phyloP scores from a whole-genome alignment of 2,888 invertebrate species.

The Hermaeophaga mercurialis region DNA sequence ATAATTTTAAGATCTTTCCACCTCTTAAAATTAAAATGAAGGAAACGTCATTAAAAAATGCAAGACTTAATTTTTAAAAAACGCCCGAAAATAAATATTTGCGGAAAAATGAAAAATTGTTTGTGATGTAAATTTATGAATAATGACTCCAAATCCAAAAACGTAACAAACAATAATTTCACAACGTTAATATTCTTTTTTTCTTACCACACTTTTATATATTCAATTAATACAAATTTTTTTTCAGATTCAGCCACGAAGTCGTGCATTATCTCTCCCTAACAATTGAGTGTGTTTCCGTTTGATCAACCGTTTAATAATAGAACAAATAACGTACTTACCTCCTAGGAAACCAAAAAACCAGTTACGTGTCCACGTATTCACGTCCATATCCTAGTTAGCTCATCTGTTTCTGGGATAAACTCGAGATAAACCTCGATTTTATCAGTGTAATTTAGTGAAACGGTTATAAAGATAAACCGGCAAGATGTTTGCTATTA shows the following conservation, averaged over 20 bases:
- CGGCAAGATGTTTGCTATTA: slow-evolving; percentile 83
- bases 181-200: too few species aligned
- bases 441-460: slow-evolving; percentile 8
- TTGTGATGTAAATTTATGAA: too few species aligned
- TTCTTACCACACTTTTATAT: background rate
- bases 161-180: too few species aligned
- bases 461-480: slow-evolving; percentile 34
- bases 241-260: slow-evolving; percentile 14
- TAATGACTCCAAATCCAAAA: too few species aligned
- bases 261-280: slow-evolving; percentile 5
- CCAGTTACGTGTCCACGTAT: slow-evolving; percentile 21
- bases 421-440: slow-evolving; percentile 15
- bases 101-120: too few species aligned
- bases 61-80: too few species aligned
- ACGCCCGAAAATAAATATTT: too few species aligned
- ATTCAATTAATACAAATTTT: slow-evolving; percentile 6
- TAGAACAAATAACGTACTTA: slow-evolving; percentile 15
- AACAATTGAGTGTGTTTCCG: slow-evolving; percentile 17
- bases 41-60: too few species aligned
- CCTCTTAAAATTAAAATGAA: too few species aligned
- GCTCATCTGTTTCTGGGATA: slow-evolving; percentile 24
- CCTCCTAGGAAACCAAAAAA: slow-evolving; percentile 8
- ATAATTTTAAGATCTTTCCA: too few species aligned
- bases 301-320: slow-evolving; percentile 21
- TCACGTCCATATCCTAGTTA: slow-evolving; percentile 19